Evolutionary conservation across 2,888 invertebrate species (phyloP), one percentile per base, ranked within the genome.

Genomic region (Eudemis profundana): DNA sequence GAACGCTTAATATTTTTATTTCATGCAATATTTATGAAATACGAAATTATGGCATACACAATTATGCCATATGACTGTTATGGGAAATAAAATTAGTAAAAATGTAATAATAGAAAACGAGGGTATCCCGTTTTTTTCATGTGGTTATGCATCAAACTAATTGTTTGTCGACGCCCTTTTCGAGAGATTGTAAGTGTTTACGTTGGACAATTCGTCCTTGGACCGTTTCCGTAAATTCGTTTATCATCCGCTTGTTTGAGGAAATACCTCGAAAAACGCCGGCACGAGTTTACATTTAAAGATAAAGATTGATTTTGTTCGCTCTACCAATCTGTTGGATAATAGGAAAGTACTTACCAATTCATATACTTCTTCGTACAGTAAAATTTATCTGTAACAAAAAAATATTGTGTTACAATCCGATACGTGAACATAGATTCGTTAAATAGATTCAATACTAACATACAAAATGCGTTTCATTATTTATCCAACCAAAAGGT

Each of bases 371-470:
- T 59, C 59, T 69, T 69, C 66, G 42, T 59, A 69, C 64, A 63
- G 56, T 63, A 61, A 56, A 67, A 70, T 46, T 46, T 61, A 72
- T 69, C 72, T 74, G 73, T 53, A 74, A 74, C 71, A 73, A 71
- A 56, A 62, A 56, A 38, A 8, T 42, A 21, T 23, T 15, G 17
- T 4, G 33, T 46, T 29, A 44, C n/a, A n/a, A n/a, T n/a, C n/a
- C n/a, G n/a, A n/a, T n/a, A n/a, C n/a, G n/a, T n/a, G n/a, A n/a
- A n/a, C n/a, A n/a, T n/a, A n/a, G n/a, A n/a, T n/a, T n/a, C n/a
- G n/a, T n/a, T n/a, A n/a, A n/a, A n/a, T n/a, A n/a, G n/a, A n/a
- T n/a, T n/a, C n/a, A n/a, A n/a, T n/a, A n/a, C n/a, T n/a, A n/a
- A n/a, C n/a, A n/a, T n/a, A n/a, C n/a, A n/a, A n/a, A n/a, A n/a